Base-by-base conservation (phyloP, 2,797 vertebrate genomes). In the Coilia nasus region DNA sequence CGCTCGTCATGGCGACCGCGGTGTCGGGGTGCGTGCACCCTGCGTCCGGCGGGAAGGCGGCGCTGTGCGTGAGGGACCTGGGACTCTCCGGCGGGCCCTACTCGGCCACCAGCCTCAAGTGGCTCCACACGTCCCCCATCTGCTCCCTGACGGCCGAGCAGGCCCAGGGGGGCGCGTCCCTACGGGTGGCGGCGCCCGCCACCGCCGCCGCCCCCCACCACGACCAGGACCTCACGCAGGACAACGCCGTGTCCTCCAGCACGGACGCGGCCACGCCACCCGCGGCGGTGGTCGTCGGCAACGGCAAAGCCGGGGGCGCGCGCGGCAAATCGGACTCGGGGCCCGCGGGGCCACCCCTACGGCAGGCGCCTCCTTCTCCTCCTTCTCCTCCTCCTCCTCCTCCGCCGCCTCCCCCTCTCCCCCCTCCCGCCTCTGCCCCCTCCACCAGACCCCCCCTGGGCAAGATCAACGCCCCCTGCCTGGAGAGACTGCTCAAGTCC, bases 381-480 rank as follows among this genome's bases (percentile, higher is more conserved):
- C 35, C 35, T 2, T 5, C 35, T 2, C 35, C 35, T n/a, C 50
- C 50, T 54, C 25, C 64, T 4, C 28, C 35, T 41, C 35, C 35
- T 2, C 35, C 35, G 5, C 35, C 35, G 2, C 35, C 35, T 41
- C 35, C 35, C 35, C 35, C 35, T 41, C 35, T 41, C 35, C 25
- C 57, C 11, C 57, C 57, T 21, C 15, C 71, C 2, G 7, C 50
- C 0, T 17, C 7, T 0, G 2, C 31, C 5, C 17, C 71, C 17
- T 89, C 92, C 85, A 88, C 91, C 83, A 86, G 84, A 67, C 94
- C 91, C 0, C 95, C 92, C 2, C 93, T 84, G 0, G 93, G 94
- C 44, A 96, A 95, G 90, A 96, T 96, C 88, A 96, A 93, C 25
- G 95, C 96, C 0, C 96, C 96, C 47, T 96, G 96, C 88, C 93